phyloP scores from a whole-genome alignment of 2,888 invertebrate species.

The Tetrapedia diversipes region DNA sequence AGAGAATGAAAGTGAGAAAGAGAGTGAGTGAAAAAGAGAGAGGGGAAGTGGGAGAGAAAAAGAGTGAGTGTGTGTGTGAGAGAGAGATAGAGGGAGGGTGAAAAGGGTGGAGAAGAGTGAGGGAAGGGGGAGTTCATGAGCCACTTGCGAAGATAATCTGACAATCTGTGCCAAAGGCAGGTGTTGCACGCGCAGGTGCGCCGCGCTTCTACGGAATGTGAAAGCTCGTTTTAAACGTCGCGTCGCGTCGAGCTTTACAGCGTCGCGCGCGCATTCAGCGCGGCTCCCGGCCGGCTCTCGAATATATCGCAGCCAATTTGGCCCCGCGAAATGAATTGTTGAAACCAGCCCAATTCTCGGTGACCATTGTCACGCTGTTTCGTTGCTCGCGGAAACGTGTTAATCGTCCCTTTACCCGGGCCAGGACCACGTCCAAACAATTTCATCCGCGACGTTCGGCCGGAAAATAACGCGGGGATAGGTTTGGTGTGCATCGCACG shows the following conservation, averaged over 20 bases:
- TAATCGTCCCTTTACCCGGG: constrained; percentile 48
- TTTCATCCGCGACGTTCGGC: not conserved
- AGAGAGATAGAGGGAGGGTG: not conserved
- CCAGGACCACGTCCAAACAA: constrained; percentile 1
- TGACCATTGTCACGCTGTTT: constrained; percentile 46
- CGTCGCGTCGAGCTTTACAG: not conserved
- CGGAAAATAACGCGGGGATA: constrained; percentile 7
- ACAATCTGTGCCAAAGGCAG: constrained; percentile 50
- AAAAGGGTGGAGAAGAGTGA: not conserved
- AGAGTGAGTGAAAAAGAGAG: too few species aligned
- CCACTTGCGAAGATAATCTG: constrained; percentile 48
- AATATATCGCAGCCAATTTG: constrained; percentile 56
- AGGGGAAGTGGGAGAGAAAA: too few species aligned
- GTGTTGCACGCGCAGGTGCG: constrained; percentile 42
- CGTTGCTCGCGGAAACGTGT: constrained; percentile 40
- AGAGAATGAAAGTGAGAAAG: too few species aligned
- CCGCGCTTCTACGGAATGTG: constrained; percentile 12
- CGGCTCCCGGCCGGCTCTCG: constrained; percentile 25
- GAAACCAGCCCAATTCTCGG: constrained; percentile 46
- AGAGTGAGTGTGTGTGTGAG: too few species aligned
- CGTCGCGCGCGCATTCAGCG: constrained; percentile 25
- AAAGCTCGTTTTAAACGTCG: constrained; percentile 26
- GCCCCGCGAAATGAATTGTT: constrained; percentile 49
- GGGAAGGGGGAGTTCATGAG: constrained; percentile 7
- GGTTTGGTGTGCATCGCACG: not conserved